These are phyloP conservation scores for Ambastaia sidthimunki DNA, from an alignment of 2,797 vertebrate genomes.

Conservation along the genomic window DNA sequence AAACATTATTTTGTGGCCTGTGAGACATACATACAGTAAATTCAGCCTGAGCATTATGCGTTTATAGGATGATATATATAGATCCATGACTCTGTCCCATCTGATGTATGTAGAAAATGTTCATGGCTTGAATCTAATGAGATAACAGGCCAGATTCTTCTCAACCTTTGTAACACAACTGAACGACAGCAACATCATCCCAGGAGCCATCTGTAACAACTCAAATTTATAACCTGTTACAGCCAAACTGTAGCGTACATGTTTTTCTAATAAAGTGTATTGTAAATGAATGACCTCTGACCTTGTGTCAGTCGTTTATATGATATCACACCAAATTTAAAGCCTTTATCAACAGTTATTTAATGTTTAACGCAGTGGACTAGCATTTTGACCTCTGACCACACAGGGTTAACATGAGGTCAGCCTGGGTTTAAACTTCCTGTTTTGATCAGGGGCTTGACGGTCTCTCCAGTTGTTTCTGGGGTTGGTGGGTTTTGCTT, in stretches of 20 bases:
- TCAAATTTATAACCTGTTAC: too few species aligned
- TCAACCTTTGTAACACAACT: too few species aligned
- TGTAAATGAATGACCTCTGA: not conserved
- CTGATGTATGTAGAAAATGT: too few species aligned
- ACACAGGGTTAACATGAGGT: conserved; percentile 45
- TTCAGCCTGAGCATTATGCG: too few species aligned
- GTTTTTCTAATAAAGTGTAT: not conserved
- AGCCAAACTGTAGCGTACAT: not conserved
- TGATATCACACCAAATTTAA: not conserved
- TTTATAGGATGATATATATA: too few species aligned
- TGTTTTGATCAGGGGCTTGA: conserved; percentile 52
- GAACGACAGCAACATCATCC: too few species aligned
- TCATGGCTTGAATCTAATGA: too few species aligned
- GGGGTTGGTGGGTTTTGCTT: conserved; percentile 31
- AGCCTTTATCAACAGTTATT: not conserved
- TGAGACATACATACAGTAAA: too few species aligned
- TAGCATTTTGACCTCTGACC: conserved; percentile 19
- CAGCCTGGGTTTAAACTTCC: conserved; percentile 54
- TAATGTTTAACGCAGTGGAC: not conserved
- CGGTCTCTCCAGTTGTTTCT: conserved; percentile 45
- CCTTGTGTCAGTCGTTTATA: not conserved
- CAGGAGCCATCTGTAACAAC: too few species aligned
- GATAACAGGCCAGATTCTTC: too few species aligned
- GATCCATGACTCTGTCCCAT: too few species aligned
- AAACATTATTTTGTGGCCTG: too few species aligned